Conservation (phyloP, 2,888 invertebrate species). For the Sinohyriopsis cumingii region DNA sequence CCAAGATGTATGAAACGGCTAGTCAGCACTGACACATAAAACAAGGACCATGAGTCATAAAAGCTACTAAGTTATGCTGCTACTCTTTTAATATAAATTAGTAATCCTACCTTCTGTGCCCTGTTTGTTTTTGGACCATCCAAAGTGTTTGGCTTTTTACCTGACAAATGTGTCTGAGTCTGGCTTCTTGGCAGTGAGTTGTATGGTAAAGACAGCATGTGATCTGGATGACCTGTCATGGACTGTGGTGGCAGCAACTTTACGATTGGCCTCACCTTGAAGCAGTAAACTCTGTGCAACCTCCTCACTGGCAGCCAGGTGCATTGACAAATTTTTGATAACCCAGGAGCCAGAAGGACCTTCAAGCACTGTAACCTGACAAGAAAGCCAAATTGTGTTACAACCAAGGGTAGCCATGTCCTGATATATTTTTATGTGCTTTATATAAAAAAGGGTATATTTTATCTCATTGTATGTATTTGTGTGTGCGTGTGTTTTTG, state of each 20-base stretch:
- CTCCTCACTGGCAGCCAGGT: slow-evolving; percentile 65
- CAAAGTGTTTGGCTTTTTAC: slow-evolving; percentile 35
- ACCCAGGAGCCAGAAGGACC: slow-evolving; percentile 59
- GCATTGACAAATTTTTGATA: slow-evolving; percentile 62
- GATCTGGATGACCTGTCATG: slow-evolving; percentile 68
- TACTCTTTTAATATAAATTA: too few relatives aligned
- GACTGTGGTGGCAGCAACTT: slow-evolving; percentile 67
- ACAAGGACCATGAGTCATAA: too few relatives aligned
- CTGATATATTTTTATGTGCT: too few relatives aligned
- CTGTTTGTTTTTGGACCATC: background rate
- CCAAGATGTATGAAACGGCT: too few relatives aligned
- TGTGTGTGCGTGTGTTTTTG: too few relatives aligned
- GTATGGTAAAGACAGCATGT: slow-evolving; percentile 67
- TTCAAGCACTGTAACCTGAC: slow-evolving; percentile 64
- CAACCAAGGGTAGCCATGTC: background rate
- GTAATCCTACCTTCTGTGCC: too few relatives aligned
- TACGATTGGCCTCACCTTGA: slow-evolving; percentile 65
- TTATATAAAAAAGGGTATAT: background rate
- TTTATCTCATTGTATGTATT: background rate
- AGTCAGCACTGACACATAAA: too few relatives aligned
- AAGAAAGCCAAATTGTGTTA: slow-evolving; percentile 2
- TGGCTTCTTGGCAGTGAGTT: slow-evolving; percentile 58
- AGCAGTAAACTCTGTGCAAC: slow-evolving; percentile 65
- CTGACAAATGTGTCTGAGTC: slow-evolving; percentile 59
- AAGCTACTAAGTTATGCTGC: too few relatives aligned